A percentile compares a stretch with the other conserved stretches of the same genome.
These are phyloP conservation scores for Heterotilapia buettikoferi DNA, from an alignment of 2,113 vertebrate species.

Conservation along the genomic window DNA sequence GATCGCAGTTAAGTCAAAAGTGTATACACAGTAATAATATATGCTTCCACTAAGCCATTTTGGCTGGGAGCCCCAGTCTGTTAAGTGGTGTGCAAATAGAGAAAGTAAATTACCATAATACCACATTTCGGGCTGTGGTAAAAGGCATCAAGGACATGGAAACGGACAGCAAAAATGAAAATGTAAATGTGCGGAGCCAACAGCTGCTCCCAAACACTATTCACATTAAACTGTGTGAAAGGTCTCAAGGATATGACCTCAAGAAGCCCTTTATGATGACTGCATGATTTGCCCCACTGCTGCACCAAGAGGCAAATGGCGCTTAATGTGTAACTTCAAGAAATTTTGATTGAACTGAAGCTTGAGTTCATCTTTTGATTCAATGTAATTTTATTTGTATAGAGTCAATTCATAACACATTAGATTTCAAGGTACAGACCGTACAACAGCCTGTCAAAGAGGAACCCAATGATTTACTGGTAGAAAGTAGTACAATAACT, in stretches of 20 bases:
- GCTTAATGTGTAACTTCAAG: background rate
- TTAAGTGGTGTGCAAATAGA: slow-evolving; percentile 39
- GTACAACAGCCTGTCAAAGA: background rate
- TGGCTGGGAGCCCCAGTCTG: background rate
- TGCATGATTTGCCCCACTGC: background rate
- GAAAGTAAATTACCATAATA: slow-evolving; percentile 45
- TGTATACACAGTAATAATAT: slow-evolving; percentile 10
- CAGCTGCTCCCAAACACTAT: background rate
- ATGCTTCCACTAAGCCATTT: slow-evolving; percentile 11
- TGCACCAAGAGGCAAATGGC: background rate
- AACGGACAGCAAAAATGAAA: background rate
- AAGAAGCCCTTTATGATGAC: background rate
- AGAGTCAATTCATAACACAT: background rate
- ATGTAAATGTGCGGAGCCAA: background rate
- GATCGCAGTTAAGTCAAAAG: background rate
- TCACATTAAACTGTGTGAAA: background rate
- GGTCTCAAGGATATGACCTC: background rate
- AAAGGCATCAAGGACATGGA: slow-evolving; percentile 12
- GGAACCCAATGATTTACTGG: background rate
- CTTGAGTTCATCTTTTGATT: background rate
- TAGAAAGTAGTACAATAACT: background rate
- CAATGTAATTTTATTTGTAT: background rate
- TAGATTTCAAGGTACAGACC: background rate
- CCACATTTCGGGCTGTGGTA: background rate
- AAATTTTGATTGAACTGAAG: background rate